Evolutionary conservation across 2,888 invertebrate species (phyloP), one percentile per base, ranked within the genome.

Genomic region (Chouioia cunea): DNA sequence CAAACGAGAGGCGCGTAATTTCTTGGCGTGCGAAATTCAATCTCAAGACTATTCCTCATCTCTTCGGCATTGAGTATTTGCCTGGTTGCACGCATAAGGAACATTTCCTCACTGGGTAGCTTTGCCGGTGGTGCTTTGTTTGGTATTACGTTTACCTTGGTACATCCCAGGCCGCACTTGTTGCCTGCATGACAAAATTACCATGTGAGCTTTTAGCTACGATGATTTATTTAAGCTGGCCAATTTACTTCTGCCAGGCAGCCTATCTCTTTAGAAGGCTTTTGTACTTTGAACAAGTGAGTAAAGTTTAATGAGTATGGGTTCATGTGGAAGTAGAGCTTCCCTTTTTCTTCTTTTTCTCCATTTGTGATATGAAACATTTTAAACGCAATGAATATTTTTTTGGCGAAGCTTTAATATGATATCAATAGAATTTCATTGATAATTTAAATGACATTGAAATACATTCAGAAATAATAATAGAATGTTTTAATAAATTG

Each of bases 11-110:
- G 81, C 50, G 64, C 73, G 76, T 82, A 82, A 79, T 82, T 82
- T 73, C 81, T 76, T 1, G 81, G 76, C 20, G 78, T 77, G 56
- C 78, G 79, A 60, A 81, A 77, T 76, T 82, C 80, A 65, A 82
- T 76, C 72, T 81, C 80, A 43, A 82, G 75, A 44, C 64, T 77
- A 70, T 77, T 80, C 46, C 67, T 76, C 56, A 77, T 67, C 52
- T 78, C 75, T 36, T 78, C 77, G 57, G 74, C 56, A 48, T 67
- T 59, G 48, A 76, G 73, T 57, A 77, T 71, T 67, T 78, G 78
- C 57, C 77, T 78, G 47, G 65, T 75, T 18, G 79, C 46, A 46
- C 68, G 75, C 36, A 82, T 58, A 47, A 78, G 73, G 52, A 81
- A 74, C 73, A 76, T 74, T 57, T 81, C 81, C 65, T 82, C 81